Conservation (phyloP, 2,797 vertebrate genomes). For the Ctenopoma kingsleyae region DNA sequence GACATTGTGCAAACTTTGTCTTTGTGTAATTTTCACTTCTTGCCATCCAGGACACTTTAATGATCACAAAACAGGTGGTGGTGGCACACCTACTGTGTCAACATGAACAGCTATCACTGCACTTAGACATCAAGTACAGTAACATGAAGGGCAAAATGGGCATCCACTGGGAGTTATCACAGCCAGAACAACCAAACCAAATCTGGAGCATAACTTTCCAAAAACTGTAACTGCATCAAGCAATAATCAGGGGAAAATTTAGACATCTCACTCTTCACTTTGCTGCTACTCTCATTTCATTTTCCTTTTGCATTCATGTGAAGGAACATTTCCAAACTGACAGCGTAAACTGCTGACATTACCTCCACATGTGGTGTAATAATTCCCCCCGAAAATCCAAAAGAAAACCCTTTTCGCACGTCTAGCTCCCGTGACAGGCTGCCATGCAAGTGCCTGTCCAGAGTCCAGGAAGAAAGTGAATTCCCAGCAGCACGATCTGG, state of each 20-base stretch:
- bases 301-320: conserved; percentile 51
- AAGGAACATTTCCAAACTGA: conserved; percentile 55
- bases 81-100: conserved; percentile 40
- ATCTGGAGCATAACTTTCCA: conserved; percentile 32
- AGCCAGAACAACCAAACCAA: conserved; percentile 33
- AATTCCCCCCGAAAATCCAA: conserved; percentile 27
- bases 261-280: conserved; percentile 55
- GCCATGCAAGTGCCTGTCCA: conserved; percentile 43
- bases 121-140: conserved; percentile 27
- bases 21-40: conserved; percentile 35
- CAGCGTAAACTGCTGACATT: conserved; percentile 55
- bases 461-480: conserved; percentile 34
- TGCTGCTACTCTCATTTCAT: conserved; percentile 57
- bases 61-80: conserved; percentile 43
- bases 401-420: conserved; percentile 55
- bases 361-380: conserved; percentile 54
- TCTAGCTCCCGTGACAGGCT: conserved; percentile 46
- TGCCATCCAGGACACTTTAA: conserved; percentile 18
- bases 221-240: conserved; percentile 23
- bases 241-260: conserved; percentile 43
- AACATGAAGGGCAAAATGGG: conserved; percentile 27
- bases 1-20: conserved; percentile 28
- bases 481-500: conserved; percentile 51
- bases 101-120: conserved; percentile 32
- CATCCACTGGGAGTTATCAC: conserved; percentile 22